Percentiles rank a stretch among this genome's conserved stretches.
Conservation (phyloP, 1,140 invertebrate species). For the Drosophila leontia region DNA sequence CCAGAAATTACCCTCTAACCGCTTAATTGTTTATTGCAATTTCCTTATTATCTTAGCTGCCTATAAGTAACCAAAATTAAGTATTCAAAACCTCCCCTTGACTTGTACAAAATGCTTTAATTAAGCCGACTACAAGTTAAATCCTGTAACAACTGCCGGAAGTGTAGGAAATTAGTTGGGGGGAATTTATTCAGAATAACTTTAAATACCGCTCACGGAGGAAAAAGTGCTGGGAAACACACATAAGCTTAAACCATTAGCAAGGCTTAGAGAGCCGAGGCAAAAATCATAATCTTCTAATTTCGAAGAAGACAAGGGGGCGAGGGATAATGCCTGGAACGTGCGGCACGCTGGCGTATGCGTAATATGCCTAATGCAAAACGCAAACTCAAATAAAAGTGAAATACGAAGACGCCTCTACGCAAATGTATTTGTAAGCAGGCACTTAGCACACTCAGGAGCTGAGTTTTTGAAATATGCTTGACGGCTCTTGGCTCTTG, state of each 20-base stretch:
- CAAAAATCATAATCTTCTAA: constrained; percentile 78
- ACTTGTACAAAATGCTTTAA: not conserved
- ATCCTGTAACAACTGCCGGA: constrained; percentile 18
- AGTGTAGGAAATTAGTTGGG: constrained; percentile 45
- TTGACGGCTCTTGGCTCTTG: constrained; percentile 53
- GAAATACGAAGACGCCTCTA: constrained; percentile 63
- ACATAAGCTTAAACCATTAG: constrained; percentile 74
- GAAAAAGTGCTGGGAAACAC: constrained; percentile 25
- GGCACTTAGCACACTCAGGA: constrained; percentile 79
- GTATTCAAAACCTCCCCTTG: not conserved
- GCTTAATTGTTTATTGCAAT: not conserved
- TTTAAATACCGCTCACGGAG: constrained; percentile 14
- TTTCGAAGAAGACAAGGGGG: constrained; percentile 31
- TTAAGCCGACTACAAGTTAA: constrained; percentile 11
- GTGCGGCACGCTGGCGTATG: constrained; percentile 64
- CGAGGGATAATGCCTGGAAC: constrained; percentile 41
- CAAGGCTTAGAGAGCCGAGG: constrained; percentile 53
- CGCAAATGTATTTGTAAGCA: constrained; percentile 81
- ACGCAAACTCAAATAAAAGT: constrained; percentile 82
- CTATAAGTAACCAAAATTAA: not conserved
- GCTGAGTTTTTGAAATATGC: constrained; percentile 79
- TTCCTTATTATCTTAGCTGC: not conserved
- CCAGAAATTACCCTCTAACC: no score
- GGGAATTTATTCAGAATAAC: constrained; percentile 15
- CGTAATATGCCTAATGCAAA: constrained; percentile 81